Evolutionary conservation across 2,888 invertebrate genomes (phyloP).

Genomic region (Octonoba sinensis): DNA sequence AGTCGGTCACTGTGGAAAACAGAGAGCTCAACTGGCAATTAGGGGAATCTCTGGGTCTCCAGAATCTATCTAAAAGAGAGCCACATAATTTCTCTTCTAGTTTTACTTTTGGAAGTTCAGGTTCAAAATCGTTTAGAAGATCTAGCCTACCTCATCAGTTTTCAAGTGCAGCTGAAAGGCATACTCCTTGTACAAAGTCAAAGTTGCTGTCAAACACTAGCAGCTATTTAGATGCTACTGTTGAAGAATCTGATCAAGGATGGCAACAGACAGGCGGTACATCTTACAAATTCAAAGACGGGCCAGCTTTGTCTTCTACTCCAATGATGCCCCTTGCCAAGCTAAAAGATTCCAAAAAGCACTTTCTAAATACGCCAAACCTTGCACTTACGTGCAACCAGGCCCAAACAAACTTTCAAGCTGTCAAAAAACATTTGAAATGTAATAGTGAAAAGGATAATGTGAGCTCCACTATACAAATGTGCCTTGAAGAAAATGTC

Average conservation of each 20-base stretch:
- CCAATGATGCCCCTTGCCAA: conserved; percentile 30
- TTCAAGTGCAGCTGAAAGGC: background rate
- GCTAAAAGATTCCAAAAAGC: conserved; percentile 7
- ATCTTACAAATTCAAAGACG: conserved; percentile 5
- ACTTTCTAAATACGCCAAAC: background rate
- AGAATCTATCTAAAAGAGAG: conserved; percentile 26
- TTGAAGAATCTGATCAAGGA: conserved; percentile 31
- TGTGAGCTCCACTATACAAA: background rate
- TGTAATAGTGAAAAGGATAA: conserved; percentile 6
- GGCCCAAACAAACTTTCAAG: conserved; percentile 27
- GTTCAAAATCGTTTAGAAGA: background rate
- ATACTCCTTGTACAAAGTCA: conserved; percentile 11
- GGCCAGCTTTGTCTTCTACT: conserved; percentile 37
- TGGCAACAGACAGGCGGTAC: background rate
- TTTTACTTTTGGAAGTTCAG: background rate
- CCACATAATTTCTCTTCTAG: conserved; percentile 22
- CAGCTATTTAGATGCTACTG: conserved; percentile 40
- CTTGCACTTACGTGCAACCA: background rate
- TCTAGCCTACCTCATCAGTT: conserved; percentile 17
- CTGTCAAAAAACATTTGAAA: conserved; percentile 45
- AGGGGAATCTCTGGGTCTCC: conserved; percentile 47
- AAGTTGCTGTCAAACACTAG: conserved; percentile 36
- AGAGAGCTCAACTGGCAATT: conserved; percentile 55
- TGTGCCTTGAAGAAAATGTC: conserved; percentile 9
- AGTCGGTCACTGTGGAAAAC: conserved; percentile 49